Conservation (phyloP, 1,140 invertebrate species). For the Hyles euphorbiae region DNA sequence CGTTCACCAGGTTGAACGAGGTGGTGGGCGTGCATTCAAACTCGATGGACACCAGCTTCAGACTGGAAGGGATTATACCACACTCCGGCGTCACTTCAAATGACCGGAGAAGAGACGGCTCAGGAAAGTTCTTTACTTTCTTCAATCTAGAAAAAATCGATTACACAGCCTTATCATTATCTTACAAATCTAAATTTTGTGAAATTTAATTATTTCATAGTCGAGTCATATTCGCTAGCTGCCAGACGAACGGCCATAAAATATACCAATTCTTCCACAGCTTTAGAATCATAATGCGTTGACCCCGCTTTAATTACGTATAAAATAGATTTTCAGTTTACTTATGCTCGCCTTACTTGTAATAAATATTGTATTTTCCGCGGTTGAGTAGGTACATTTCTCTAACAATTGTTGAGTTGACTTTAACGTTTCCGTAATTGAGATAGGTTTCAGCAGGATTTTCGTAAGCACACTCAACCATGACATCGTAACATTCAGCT, state of each 20-base stretch:
- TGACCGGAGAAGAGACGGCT: constrained; percentile 48
- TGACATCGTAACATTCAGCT: constrained; percentile 67
- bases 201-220: too few relatives aligned
- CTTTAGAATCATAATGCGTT: too few relatives aligned
- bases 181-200: too few relatives aligned
- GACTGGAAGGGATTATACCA: constrained; percentile 45
- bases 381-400: constrained; percentile 61
- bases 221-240: too few relatives aligned
- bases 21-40: constrained; percentile 61
- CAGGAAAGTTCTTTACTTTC: constrained; percentile 64
- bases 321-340: too few relatives aligned
- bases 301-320: too few relatives aligned
- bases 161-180: not conserved
- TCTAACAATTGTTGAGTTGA: constrained; percentile 50
- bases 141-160: constrained; percentile 41
- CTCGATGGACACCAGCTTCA: constrained; percentile 46
- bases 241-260: too few relatives aligned
- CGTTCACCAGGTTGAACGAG: constrained; percentile 53
- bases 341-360: constrained; percentile 40
- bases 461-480: constrained; percentile 61
- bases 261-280: too few relatives aligned
- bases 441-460: constrained; percentile 49
- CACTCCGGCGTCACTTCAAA: constrained; percentile 48
- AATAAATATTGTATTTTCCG: constrained; percentile 66
- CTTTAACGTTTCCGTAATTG: constrained; percentile 67